Base-by-base conservation (phyloP, 2,797 vertebrate species). In the Micromesistius poutassou region DNA sequence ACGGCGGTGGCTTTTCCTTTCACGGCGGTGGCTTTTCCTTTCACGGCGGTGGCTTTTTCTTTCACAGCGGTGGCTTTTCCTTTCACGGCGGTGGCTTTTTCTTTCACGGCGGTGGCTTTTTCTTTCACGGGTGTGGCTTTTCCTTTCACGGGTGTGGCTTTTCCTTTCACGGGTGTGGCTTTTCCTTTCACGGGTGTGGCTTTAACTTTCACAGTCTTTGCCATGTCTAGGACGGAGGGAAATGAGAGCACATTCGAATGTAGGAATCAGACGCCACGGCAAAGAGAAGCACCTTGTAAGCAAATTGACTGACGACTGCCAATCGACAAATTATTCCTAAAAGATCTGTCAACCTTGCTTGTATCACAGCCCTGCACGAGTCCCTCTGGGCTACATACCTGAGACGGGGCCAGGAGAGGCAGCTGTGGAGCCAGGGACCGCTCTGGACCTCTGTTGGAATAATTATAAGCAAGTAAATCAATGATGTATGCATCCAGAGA, bases 1-100 rank as follows among this genome's bases (percentile, higher is more conserved):
- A 14, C 36, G 12, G 55, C 13, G 25, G 22, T 70, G 84, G 89
- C 79, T 55, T 86, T 89, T 4, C 78, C 78, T 71, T 68, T 76
- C 16, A 10, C 36, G 12, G 55, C 8, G 25, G 40, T 42, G 40
- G 13, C 40, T 42, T 42, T 42, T 42, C n/a, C n/a, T n/a, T 42
- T n/a, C 3, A 13, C 14, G 40, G 14, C 36, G 19, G 40, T 42
- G 40, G 14, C 40, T 42, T 42, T 14, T 42, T 42, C 40, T 36
- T 81, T 86, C 4, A 55, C 70, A 28, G 73, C 3, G 77, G 36
- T 35, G 30, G 22, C 35, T 55, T 86, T 89, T 4, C 78, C 78
- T 71, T 68, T 76, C 22, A 14, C 36, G 12, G 55, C 13, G 25
- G 22, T 70, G 84, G 89, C 79, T 55, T 86, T 89, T 4, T 78